phyloP scores from a whole-genome alignment of 2,888 invertebrate species.

The Urechis unicinctus region DNA sequence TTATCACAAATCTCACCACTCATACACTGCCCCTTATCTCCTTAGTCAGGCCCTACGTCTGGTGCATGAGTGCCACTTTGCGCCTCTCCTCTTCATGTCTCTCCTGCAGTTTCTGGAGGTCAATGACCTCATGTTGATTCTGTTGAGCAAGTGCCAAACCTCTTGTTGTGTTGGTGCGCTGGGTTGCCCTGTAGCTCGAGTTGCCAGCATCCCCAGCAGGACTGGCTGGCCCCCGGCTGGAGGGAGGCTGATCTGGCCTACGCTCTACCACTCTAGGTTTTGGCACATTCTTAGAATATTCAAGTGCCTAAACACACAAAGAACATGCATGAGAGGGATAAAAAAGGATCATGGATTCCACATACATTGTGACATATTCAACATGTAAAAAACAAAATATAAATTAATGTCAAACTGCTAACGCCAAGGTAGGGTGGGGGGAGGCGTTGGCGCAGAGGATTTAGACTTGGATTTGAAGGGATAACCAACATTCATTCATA shows the following conservation, averaged over 20 bases:
- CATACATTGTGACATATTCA: too few relatives aligned
- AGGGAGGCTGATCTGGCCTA: neutral
- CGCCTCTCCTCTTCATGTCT: neutral
- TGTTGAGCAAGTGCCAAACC: neutral
- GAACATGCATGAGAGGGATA: neutral
- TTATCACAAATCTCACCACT: too few relatives aligned
- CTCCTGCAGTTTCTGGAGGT: neutral
- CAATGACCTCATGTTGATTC: neutral
- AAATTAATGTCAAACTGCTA: too few relatives aligned
- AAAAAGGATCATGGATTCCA: too few relatives aligned
- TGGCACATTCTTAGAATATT: conserved; percentile 6
- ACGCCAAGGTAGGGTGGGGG: too few relatives aligned
- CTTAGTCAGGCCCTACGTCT: too few relatives aligned
- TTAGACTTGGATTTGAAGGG: too few relatives aligned
- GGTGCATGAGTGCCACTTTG: neutral
- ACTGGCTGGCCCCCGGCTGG: too few relatives aligned
- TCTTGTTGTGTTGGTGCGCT: neutral
- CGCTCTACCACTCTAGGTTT: neutral
- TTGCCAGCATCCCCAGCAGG: neutral
- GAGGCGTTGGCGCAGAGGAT: too few relatives aligned
- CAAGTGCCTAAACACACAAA: neutral
- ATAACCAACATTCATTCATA: too few relatives aligned
- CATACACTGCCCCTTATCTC: too few relatives aligned
- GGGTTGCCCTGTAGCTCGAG: neutral
- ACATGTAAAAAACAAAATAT: too few relatives aligned